These are phyloP conservation scores for Anser cygnoides DNA, from an alignment of 2,113 vertebrate species.

Conservation along the genomic window DNA sequence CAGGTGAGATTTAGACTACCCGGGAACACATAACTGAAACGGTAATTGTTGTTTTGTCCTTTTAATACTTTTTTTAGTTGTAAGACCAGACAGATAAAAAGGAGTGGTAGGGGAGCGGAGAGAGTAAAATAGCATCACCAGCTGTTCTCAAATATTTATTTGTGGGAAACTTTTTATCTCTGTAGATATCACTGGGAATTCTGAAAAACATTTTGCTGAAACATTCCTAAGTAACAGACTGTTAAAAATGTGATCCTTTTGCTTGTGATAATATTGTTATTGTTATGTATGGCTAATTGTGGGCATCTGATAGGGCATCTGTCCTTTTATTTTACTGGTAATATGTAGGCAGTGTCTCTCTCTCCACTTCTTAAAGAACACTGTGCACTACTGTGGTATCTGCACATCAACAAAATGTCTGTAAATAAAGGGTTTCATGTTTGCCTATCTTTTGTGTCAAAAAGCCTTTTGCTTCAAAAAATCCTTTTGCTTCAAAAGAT, in stretches of 20 bases:
- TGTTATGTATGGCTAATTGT: neutral
- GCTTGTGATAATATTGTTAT: neutral
- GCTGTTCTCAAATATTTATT: neutral
- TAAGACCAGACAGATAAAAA: slow-evolving; percentile 1
- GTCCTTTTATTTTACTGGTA: neutral
- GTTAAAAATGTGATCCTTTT: neutral
- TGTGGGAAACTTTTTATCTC: neutral
- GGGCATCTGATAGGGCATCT: neutral
- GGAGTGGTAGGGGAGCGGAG: too few relatives aligned
- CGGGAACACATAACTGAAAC: neutral
- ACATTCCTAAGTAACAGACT: neutral
- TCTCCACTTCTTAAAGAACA: neutral
- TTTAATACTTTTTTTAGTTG: neutral
- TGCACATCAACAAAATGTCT: neutral
- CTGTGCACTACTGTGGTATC: neutral
- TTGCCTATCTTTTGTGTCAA: neutral
- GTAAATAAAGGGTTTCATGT: neutral
- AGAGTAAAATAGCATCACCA: neutral
- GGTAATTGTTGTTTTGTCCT: slow-evolving; percentile 2
- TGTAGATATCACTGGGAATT: neutral
- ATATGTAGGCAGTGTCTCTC: neutral
- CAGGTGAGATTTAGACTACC: neutral
- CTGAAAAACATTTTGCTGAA: neutral
- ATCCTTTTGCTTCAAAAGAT: neutral
- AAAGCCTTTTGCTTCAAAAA: neutral